phyloP scores from a whole-genome alignment of 2,113 vertebrate species.

The Thinocorus orbignyianus region DNA sequence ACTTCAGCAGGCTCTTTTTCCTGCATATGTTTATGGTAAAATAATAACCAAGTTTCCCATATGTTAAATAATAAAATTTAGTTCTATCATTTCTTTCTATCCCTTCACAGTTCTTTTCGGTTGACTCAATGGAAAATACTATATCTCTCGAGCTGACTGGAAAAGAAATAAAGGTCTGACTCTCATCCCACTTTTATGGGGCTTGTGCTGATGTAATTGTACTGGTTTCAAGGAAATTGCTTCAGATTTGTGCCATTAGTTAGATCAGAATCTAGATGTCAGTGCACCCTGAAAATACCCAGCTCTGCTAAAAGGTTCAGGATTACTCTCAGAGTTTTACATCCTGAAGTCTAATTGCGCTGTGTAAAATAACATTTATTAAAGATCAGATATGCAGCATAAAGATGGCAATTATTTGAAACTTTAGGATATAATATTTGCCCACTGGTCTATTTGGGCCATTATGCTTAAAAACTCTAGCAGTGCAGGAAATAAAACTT shows the following conservation, averaged over 20 bases:
- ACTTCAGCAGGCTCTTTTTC: conserved; percentile 28
- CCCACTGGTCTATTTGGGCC: background rate
- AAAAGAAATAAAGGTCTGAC: conserved; percentile 59
- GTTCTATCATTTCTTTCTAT: conserved; percentile 48
- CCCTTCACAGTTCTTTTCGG: conserved; percentile 40
- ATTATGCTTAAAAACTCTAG: conserved; percentile 1
- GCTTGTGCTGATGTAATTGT: conserved; percentile 21
- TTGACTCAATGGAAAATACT: conserved; percentile 53
- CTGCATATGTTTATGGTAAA: conserved; percentile 32
- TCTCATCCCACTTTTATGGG: conserved; percentile 18
- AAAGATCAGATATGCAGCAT: conserved; percentile 9
- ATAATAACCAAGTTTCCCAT: conserved; percentile 51
- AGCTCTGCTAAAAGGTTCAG: conserved; percentile 32
- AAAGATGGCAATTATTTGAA: conserved; percentile 48
- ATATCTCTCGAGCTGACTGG: conserved; percentile 17
- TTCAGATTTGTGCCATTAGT: conserved; percentile 42
- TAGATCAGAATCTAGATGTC: conserved; percentile 15
- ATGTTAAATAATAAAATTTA: conserved; percentile 60
- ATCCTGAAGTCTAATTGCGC: conserved; percentile 40
- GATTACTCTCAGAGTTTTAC: conserved; percentile 18
- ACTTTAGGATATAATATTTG: conserved; percentile 52
- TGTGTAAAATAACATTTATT: conserved; percentile 46
- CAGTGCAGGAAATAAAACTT: conserved; percentile 14
- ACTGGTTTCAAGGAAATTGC: conserved; percentile 47
- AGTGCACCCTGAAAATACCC: conserved; percentile 4